phyloP scores from a whole-genome alignment of 1,140 invertebrate species.

The Philopotamus ludificatus region DNA sequence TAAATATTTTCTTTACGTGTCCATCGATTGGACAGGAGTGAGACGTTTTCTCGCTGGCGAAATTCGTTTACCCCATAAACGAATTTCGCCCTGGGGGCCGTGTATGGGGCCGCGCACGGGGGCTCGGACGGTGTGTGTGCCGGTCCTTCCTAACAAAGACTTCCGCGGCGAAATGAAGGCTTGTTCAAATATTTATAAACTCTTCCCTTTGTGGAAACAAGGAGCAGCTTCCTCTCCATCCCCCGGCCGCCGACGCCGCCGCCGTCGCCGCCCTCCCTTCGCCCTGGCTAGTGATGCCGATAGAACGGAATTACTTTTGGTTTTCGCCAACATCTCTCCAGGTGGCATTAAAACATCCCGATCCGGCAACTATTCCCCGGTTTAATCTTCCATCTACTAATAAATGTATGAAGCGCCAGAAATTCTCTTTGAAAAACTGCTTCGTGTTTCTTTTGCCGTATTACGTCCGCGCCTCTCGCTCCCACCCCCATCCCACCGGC shows the following conservation, averaged over 20 bases:
- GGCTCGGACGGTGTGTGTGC: neutral
- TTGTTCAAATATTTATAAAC: constrained; percentile 38
- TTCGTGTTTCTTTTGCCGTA: neutral
- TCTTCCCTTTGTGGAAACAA: constrained; percentile 30
- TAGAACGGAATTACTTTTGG: constrained; percentile 42
- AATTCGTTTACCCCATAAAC: neutral
- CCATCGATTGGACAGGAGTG: neutral
- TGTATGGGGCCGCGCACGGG: neutral
- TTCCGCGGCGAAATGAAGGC: constrained; percentile 17
- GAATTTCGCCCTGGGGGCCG: neutral
- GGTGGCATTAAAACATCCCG: constrained; percentile 33
- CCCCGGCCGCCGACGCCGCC: neutral
- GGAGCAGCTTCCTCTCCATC: constrained; percentile 9
- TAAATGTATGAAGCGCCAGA: constrained; percentile 39
- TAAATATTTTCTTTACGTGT: no score
- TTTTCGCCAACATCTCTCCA: constrained; percentile 36
- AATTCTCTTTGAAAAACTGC: constrained; percentile 38
- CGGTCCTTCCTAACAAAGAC: neutral
- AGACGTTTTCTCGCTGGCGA: neutral
- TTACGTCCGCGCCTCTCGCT: no score
- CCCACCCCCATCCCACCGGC: no score
- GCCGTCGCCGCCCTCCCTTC: neutral
- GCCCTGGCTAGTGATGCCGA: constrained; percentile 35
- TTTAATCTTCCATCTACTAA: constrained; percentile 41
- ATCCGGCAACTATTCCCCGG: constrained; percentile 39